Conservation (phyloP, 2,888 invertebrate species). For the Drosophila ustulata region DNA sequence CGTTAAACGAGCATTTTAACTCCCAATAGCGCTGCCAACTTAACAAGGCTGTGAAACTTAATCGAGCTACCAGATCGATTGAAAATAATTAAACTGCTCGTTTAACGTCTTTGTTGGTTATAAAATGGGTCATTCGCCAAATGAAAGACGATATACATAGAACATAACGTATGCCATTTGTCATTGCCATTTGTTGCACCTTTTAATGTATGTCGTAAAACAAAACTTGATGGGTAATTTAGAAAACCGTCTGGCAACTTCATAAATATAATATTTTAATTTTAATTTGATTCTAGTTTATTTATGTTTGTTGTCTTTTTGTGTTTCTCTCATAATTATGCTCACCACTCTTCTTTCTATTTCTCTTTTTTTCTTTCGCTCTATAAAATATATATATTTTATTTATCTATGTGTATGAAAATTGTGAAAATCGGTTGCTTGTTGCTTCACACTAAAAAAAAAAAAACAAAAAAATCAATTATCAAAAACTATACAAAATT, state of each 20-base stretch:
- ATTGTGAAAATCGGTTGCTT: slow-evolving; percentile 49
- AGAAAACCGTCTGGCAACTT: background rate
- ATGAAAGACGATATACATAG: slow-evolving; percentile 3
- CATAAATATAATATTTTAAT: slow-evolving; percentile 16
- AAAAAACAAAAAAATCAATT: slow-evolving; percentile 47
- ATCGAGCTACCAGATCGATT: background rate
- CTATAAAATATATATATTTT: slow-evolving; percentile 29
- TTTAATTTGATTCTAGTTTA: slow-evolving; percentile 29
- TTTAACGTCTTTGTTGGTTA: slow-evolving; percentile 8
- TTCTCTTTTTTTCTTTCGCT: slow-evolving; percentile 41
- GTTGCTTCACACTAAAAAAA: slow-evolving; percentile 47
- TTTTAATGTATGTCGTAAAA: slow-evolving; percentile 46
- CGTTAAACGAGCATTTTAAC: slow-evolving; percentile 2
- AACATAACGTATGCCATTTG: slow-evolving; percentile 23
- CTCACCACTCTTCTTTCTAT: slow-evolving; percentile 49
- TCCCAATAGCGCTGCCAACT: slow-evolving; percentile 10
- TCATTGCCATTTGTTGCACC: slow-evolving; percentile 48
- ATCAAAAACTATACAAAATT: slow-evolving; percentile 44
- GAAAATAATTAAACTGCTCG: background rate
- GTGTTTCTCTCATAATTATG: slow-evolving; percentile 39
- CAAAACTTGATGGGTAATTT: background rate
- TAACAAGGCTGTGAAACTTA: background rate
- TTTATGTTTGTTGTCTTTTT: slow-evolving; percentile 21
- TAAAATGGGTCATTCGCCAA: background rate
- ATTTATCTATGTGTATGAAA: slow-evolving; percentile 45